Base-by-base conservation (phyloP, 1,140 invertebrate species). In the Hesperophylax magnus region DNA sequence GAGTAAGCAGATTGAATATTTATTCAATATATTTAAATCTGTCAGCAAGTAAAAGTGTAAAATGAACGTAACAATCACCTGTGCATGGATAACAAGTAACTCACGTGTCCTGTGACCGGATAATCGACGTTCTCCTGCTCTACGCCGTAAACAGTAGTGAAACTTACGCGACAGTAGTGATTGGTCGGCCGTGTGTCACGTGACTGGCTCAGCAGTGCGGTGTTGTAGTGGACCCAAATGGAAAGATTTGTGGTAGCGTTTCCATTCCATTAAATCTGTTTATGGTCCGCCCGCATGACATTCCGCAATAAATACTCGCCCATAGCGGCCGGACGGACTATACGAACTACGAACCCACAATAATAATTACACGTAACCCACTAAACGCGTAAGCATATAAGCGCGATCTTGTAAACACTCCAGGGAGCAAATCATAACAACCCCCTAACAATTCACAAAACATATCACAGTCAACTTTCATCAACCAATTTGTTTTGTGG, bases 251-350 rank as follows among this genome's bases (percentile, higher is more conserved):
- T 84, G 82, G 82, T 75, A 76, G 39, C 80, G 82, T 72, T 84
- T 84, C 82, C 82, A 76, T 81, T 81, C 82, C 82, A 84, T 84
- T 84, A 81, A 84, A 84, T 84, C 82, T 81, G 82, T 84, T 84
- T 84, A 81, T 81, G 77, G 81, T 78, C 72, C 63, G 65, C 53
- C 81, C 78, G 76, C 79, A 77, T 81, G 82, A 76, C 82, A 83
- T 83, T 81, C 71, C 79, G 76, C 82, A 83, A 83, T 83, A 83
- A 83, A 83, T 83, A 81, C 69, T 69, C 69, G 53, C n/a, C 67
- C 22, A 79, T 27, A 67, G 18, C 58, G 22, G 31, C 63, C 77
- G 77, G 31, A 56, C 22, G 14, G 72, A 31, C 56, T 53, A 0
- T 22, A 24, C 24, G 53, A 53, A 47, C 67, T 47, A 47, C 39